Evolutionary conservation across 2,797 vertebrate genomes (phyloP).

Genomic region (Balearica regulorum): DNA sequence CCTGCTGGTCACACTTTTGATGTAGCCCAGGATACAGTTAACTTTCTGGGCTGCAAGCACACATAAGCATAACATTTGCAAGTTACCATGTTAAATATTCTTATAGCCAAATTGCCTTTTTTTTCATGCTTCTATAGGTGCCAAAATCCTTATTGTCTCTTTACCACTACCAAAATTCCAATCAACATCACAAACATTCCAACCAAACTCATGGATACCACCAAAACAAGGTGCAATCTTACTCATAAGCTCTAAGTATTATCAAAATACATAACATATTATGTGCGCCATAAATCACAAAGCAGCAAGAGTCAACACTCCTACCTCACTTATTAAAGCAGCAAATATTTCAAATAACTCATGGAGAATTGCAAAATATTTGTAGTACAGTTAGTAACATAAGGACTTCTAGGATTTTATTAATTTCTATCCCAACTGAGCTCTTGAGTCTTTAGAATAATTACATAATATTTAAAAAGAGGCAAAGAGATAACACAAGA

Average conservation of each 20-base stretch:
- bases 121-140: neutral
- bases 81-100: neutral
- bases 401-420: neutral
- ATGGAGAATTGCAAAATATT: neutral
- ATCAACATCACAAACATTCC: neutral
- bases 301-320: neutral
- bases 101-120: neutral
- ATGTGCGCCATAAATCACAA: neutral
- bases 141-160: neutral
- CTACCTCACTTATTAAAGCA: neutral
- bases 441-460: neutral
- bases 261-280: neutral
- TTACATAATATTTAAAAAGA: neutral
- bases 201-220: neutral
- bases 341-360: neutral
- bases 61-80: neutral
- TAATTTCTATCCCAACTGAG: neutral
- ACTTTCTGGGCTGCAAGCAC: too few species aligned
- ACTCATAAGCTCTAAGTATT: neutral
- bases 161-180: neutral
- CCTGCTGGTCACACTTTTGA: too few species aligned
- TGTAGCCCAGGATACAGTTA: too few species aligned
- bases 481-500: neutral
- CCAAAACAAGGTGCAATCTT: neutral
- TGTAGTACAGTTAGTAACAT: neutral